phyloP scores from a whole-genome alignment of 2,797 vertebrate species.

The Alauda arvensis region DNA sequence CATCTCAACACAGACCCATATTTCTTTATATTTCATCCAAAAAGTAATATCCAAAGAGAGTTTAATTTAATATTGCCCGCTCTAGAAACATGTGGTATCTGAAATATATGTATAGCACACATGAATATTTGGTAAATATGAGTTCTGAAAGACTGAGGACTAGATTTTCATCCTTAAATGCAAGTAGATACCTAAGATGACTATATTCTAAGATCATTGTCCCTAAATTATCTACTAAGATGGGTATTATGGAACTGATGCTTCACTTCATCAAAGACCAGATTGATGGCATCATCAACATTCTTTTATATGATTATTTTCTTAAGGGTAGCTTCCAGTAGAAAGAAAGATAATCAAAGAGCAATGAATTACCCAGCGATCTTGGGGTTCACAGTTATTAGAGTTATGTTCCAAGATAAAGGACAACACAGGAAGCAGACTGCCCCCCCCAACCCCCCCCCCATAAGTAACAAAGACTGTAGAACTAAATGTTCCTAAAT shows the following conservation, averaged over 20 bases:
- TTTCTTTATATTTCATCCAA: not conserved
- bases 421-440: not conserved
- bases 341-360: not conserved
- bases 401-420: not conserved
- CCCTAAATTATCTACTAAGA: not conserved
- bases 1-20: not conserved
- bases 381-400: not conserved
- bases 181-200: not conserved
- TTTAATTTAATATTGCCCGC: not conserved
- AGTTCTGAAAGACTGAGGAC: not conserved
- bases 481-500: not conserved
- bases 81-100: not conserved
- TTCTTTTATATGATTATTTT: not conserved
- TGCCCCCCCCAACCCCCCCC: no score
- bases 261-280: not conserved
- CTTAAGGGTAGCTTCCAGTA: not conserved
- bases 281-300: not conserved
- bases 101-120: not conserved
- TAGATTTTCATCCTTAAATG: not conserved
- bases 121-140: not conserved
- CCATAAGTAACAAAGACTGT: not conserved
- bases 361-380: not conserved
- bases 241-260: not conserved
- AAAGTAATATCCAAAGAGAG: not conserved
- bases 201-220: not conserved